Evolutionary conservation across 2,113 vertebrate species (phyloP).

Genomic region (Pteruthius melanotis): DNA sequence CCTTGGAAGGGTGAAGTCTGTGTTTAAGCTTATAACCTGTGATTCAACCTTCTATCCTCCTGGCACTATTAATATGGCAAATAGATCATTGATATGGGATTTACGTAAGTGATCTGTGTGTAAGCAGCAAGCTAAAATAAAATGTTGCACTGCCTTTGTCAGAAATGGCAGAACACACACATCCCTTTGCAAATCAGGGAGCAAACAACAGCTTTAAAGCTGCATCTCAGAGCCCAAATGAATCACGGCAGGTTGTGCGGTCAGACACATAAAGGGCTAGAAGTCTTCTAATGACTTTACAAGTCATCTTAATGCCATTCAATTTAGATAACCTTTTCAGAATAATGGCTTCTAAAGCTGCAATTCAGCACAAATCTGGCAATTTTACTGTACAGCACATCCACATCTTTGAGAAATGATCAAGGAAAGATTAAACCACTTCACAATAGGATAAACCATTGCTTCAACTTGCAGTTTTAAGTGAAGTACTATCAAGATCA

Average conservation of each 20-base stretch:
- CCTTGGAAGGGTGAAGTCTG: neutral
- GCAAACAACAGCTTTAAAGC: neutral
- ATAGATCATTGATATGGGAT: conserved; percentile 1
- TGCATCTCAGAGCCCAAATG: neutral
- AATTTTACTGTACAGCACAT: conserved; percentile 46
- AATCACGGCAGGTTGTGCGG: neutral
- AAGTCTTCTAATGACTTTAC: conserved; percentile 56
- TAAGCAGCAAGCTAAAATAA: neutral
- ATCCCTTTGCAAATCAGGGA: neutral
- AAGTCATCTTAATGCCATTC: conserved; percentile 42
- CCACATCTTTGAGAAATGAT: conserved; percentile 51
- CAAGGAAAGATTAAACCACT: conserved; percentile 62
- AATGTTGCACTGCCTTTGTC: neutral
- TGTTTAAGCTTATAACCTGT: neutral
- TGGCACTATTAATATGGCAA: neutral
- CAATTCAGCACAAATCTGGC: conserved; percentile 64
- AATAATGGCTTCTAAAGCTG: conserved; percentile 58
- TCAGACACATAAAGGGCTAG: conserved; percentile 25
- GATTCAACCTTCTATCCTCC: neutral
- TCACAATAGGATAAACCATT: conserved; percentile 60
- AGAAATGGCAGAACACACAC: neutral
- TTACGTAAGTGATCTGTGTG: neutral
- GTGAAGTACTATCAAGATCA: conserved; percentile 51
- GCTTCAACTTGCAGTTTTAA: conserved; percentile 48
- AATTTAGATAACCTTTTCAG: conserved; percentile 59